Evolutionary conservation across 2,797 vertebrate genomes (phyloP).

Genomic region (Parauchenoglanis ngamensis): DNA sequence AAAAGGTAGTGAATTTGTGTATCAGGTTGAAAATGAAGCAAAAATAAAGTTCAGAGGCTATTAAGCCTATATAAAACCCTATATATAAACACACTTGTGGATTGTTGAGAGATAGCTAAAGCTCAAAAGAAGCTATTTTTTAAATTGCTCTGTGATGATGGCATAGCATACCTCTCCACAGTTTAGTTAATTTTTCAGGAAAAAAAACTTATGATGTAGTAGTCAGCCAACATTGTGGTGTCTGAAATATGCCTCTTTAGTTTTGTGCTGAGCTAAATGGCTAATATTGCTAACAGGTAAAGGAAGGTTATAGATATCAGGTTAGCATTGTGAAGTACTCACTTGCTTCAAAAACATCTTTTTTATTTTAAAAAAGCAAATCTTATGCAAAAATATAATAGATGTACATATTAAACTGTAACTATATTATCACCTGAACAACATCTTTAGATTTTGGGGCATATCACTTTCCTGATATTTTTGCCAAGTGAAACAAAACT

Average conservation of each 20-base stretch:
- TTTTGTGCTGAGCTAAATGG: not conserved
- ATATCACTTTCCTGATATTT: not conserved
- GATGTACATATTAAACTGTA: not conserved
- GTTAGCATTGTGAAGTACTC: not conserved
- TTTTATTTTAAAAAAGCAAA: not conserved
- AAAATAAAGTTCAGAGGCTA: not conserved
- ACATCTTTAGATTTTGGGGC: not conserved
- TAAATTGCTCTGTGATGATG: not conserved
- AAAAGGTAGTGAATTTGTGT: not conserved
- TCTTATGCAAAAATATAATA: not conserved
- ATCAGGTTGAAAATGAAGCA: slow-evolving; percentile 6
- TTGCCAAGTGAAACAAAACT: not conserved
- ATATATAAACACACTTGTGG: not conserved
- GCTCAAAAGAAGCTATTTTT: not conserved
- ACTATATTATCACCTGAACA: not conserved
- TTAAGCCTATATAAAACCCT: not conserved
- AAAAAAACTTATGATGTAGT: not conserved
- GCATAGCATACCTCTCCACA: not conserved
- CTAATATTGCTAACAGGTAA: not conserved
- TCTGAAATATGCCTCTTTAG: not conserved
- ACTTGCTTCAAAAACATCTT: not conserved
- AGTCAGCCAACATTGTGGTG: not conserved
- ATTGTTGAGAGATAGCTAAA: not conserved
- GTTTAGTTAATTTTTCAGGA: not conserved
- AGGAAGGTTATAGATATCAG: not conserved